Evolutionary conservation across 53 echinoderm and acorn worm species (phyloP).

Genomic region (Paracentrotus lividus): DNA sequence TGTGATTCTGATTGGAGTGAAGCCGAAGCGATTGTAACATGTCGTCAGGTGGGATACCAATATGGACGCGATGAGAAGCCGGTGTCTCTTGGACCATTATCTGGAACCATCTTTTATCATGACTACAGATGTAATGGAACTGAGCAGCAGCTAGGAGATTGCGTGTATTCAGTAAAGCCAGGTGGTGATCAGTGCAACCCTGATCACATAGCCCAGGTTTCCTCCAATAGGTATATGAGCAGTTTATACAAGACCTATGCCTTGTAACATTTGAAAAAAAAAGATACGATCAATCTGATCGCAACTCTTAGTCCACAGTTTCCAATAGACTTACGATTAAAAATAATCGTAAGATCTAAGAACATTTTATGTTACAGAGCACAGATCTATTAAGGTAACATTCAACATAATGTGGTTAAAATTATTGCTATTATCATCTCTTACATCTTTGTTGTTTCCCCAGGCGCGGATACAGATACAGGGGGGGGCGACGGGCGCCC

Average conservation of each 20-base stretch:
- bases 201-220: conserved; percentile 43
- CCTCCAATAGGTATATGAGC: conserved; percentile 50
- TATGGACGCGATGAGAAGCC: background rate
- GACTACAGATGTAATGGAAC: conserved; percentile 39
- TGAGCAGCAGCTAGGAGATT: conserved; percentile 32
- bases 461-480: no score
- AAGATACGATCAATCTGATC: no score
- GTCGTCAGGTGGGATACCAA: conserved; percentile 53
- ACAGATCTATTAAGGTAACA: no score
- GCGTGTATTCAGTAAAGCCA: background rate
- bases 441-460: no score
- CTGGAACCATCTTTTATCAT: conserved; percentile 24
- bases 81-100: background rate
- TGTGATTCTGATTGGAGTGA: conserved; percentile 56
- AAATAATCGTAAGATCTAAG: no score
- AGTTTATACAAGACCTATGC: background rate
- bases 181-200: background rate
- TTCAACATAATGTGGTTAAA: no score
- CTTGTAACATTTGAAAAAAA: no score
- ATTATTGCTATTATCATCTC: no score
- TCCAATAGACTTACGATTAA: no score
- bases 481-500: no score
- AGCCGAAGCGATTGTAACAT: conserved; percentile 19
- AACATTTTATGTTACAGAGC: no score
- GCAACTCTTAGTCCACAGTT: no score